Evolutionary conservation across 1,140 invertebrate genomes (phyloP).

Genomic region (Neodiprion fabricii): DNA sequence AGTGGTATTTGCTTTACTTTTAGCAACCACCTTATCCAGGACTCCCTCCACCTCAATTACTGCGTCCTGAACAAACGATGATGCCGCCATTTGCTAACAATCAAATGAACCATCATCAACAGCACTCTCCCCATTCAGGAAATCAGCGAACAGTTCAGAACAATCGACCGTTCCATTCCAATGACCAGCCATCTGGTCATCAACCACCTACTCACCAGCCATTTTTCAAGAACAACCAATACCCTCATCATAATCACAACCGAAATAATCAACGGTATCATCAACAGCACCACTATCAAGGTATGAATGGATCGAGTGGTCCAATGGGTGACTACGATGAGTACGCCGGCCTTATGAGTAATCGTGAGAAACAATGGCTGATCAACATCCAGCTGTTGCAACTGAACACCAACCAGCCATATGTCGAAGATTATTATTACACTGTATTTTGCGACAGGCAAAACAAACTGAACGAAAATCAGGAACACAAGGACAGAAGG

Average conservation of each 20-base stretch:
- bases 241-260: constrained; percentile 49
- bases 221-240: constrained; percentile 58
- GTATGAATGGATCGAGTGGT: constrained; percentile 45
- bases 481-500: constrained; percentile 62
- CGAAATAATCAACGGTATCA: constrained; percentile 49
- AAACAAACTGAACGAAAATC: constrained; percentile 52
- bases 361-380: constrained; percentile 90
- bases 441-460: constrained; percentile 64
- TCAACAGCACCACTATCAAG: constrained; percentile 43
- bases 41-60: constrained; percentile 41
- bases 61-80: constrained; percentile 48
- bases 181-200: constrained; percentile 38
- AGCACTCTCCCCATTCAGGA: constrained; percentile 50
- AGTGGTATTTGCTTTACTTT: background rate
- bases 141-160: constrained; percentile 53
- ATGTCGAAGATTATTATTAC: constrained; percentile 87
- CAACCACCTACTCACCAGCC: constrained; percentile 43
- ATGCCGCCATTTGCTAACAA: constrained; percentile 46
- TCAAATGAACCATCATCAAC: constrained; percentile 45
- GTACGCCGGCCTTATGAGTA: constrained; percentile 90
- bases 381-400: constrained; percentile 92
- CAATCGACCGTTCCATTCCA: constrained; percentile 40
- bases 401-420: constrained; percentile 83
- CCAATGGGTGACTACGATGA: constrained; percentile 69
- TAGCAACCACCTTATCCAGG: constrained; percentile 47